Evolutionary conservation across 2,797 vertebrate species (phyloP), one percentile per base, ranked within the genome.

Genomic region (Pitangus sulphuratus): DNA sequence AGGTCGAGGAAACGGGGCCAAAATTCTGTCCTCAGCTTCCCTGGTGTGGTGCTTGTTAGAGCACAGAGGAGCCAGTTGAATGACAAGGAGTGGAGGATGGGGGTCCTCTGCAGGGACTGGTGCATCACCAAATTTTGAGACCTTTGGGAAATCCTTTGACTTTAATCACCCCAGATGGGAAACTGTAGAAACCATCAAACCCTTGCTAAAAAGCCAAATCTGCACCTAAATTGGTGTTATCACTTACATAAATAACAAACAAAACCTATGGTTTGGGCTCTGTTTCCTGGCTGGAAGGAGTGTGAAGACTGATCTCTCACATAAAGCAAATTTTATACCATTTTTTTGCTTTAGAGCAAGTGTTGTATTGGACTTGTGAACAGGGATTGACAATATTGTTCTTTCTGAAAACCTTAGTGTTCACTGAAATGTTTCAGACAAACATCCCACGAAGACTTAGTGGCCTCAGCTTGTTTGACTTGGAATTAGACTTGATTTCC

Each of bases 391-490:
- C 95, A 90, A 96, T 96, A 91, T 97, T 83, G 90, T 97, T 97
- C 96, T 96, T 97, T 97, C 93, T 91, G 95, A 95, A 97, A 97
- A 91, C 1, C 37, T 83, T 96, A 96, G 71, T 0, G 8, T 90
- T 96, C 97, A 48, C 95, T 95, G 95, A 97, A 97, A 97, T 47
- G 25, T 94, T 97, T 94, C 95, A 97, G 97, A 97, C 96, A 97
- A 97, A 95, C 96, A 96, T 90, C 95, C 96, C 94, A 88, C 24
- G 92, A 96, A 97, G 96, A 96, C 95, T 97, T 92, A 95, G 96
- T 78, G 90, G 96, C 85, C 95, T 97, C 95, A 89, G 54, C 85
- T 80, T 98, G 96, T 98, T 98, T 98, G 94, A 87, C 77, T 98
- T 98, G 98, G 98, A 98, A 56, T 79, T 25, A n/a, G 48, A 40